Conservation (phyloP, 2,888 invertebrate genomes). For the Clepsis dumicolana region DNA sequence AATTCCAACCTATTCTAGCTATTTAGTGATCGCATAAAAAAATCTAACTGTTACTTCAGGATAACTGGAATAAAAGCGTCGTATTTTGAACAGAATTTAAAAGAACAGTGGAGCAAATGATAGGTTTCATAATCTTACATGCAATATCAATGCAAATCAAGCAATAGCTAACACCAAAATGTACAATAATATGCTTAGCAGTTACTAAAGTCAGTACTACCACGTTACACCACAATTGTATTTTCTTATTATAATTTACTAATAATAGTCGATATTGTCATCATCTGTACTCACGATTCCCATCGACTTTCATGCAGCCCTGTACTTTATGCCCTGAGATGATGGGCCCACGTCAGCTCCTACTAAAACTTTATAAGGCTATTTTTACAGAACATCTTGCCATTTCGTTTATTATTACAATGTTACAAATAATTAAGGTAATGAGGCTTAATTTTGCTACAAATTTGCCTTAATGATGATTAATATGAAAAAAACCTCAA, state of each 20-base stretch:
- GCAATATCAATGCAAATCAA: no score
- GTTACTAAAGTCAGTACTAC: no score
- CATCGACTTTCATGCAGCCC: conserved; percentile 74
- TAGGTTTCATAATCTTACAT: no score
- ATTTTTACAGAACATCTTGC: conserved; percentile 17
- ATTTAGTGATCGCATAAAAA: no score
- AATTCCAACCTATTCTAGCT: no score
- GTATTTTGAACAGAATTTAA: no score
- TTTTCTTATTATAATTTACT: neutral
- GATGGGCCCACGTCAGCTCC: conserved; percentile 70
- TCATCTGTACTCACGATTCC: conserved; percentile 79
- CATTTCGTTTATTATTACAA: conserved; percentile 1
- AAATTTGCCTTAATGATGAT: neutral
- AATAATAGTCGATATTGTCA: conserved; percentile 16
- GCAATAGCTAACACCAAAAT: no score
- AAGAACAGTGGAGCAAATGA: no score
- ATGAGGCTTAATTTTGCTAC: neutral
- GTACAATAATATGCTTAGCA: no score
- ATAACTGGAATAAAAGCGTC: no score
- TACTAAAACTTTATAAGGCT: conserved; percentile 53
- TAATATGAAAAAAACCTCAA: neutral
- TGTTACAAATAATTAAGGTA: neutral
- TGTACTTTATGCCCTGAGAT: conserved; percentile 66
- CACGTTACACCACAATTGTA: no score
- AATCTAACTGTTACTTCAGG: no score